Evolutionary conservation across 2,113 vertebrate genomes (phyloP).

Genomic region (Bujurquina vittata): DNA sequence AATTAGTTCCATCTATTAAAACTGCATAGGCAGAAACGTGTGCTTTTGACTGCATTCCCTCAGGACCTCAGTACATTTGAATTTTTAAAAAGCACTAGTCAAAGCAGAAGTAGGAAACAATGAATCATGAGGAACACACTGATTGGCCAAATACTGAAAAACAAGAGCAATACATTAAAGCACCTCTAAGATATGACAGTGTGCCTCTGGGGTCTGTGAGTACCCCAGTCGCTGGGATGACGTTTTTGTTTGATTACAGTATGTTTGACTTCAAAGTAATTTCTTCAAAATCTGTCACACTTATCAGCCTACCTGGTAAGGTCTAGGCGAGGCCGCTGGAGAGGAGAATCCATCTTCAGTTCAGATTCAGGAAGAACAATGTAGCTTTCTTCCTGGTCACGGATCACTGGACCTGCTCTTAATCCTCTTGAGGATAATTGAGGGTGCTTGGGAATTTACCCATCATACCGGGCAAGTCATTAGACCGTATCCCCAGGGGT

Average conservation of each 20-base stretch:
- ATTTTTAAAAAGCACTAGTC: conserved; percentile 1
- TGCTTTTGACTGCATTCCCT: not conserved
- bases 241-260: not conserved
- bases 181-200: not conserved
- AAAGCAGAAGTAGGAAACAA: conserved; percentile 1
- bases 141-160: not conserved
- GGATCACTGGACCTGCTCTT: not conserved
- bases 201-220: not conserved
- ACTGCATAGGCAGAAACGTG: not conserved
- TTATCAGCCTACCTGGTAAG: not conserved
- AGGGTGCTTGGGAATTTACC: not conserved
- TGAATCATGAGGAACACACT: not conserved
- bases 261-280: not conserved
- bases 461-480: not conserved
- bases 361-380: not conserved
- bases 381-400: not conserved
- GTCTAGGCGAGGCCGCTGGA: not conserved
- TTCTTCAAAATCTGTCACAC: not conserved
- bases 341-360: not conserved
- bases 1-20: conserved; percentile 9
- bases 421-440: not conserved
- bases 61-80: not conserved
- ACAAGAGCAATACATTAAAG: not conserved
- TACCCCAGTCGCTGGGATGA: not conserved
- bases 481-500: not conserved